Evolutionary conservation across 1,140 invertebrate genomes (phyloP), one percentile per base, ranked within the genome.

Genomic region (Drosophila auraria): DNA sequence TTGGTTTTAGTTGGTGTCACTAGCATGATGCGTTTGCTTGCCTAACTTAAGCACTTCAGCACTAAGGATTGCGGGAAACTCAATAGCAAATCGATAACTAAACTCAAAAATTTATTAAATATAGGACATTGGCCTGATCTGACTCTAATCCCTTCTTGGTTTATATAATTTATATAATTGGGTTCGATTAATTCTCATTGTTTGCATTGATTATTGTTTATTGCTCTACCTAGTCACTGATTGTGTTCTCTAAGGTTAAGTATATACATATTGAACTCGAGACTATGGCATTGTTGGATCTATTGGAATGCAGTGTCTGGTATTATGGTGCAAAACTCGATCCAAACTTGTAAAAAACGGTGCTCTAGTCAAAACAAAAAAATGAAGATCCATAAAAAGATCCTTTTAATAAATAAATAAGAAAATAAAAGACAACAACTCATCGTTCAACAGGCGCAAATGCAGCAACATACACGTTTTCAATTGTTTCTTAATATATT

Each of bases 61-160:
- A 44, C 50, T 47, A 64, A 80, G 54, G 54, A 51, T 38, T 58
- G 57, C 47, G 57, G 33, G 17, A 58, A 84, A 83, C 62, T 83
- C 40, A 84, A 70, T 40, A 38, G 57, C 56, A 70, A 59, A 51
- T 71, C 44, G 73, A 82, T 40, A 69, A 63, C 30, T 59, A 63
- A 75, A 82, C 47, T 50, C 57, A 63, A 56, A 76, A 77, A 49
- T 30, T 6, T 56, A 14, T 73, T 76, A 90, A 89, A 91, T 89
- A 90, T 82, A 82, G 86, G 84, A 91, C 86, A 78, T 57, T 66
- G 78, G 69, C 63, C 74, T 73, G 69, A 60, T 59, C 36, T 69
- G 15, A 20, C 54, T 45, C 50, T 42, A n/a, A 54, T 53, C 40
- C 58, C 17, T 53, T 40, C 25, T 17, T 71, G 15, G 25, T 61